A percentile compares a stretch with the other conserved stretches of the same genome.
Evolutionary conservation across 2,888 invertebrate species (phyloP).

Genomic region (Ochlodes sylvanus): DNA sequence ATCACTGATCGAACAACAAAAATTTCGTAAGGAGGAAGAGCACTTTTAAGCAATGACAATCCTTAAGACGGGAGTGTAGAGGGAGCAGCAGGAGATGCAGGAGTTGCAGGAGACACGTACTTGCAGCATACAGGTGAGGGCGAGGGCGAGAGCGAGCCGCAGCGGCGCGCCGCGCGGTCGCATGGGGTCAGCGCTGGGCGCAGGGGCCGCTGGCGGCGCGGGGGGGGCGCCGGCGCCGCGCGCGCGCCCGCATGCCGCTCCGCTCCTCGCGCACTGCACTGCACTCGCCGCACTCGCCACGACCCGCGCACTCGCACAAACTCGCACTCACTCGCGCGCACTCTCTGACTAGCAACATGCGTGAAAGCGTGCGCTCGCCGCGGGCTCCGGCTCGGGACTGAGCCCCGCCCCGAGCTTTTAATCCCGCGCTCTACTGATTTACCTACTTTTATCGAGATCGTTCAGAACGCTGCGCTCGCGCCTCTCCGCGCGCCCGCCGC

Average conservation of each 20-base stretch:
- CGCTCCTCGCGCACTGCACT: conserved; percentile 35
- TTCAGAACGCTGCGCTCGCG: conserved; percentile 35
- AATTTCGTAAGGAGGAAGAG: too few species aligned
- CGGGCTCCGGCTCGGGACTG: conserved; percentile 63
- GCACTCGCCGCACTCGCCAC: conserved; percentile 41
- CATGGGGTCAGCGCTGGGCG: conserved; percentile 62
- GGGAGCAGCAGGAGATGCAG: conserved; percentile 1
- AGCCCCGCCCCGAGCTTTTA: conserved; percentile 46
- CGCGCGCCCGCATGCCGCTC: conserved; percentile 61
- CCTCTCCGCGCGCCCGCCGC: conserved; percentile 2
- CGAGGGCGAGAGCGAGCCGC: conserved; percentile 76
- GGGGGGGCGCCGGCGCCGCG: conserved; percentile 59
- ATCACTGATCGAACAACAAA: too few species aligned
- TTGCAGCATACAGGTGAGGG: conserved; percentile 62
- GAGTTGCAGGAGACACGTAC: conserved; percentile 55
- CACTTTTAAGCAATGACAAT: too few species aligned
- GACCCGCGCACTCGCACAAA: conserved; percentile 37
- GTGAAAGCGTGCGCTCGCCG: conserved; percentile 56
- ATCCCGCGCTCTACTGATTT: conserved; percentile 32
- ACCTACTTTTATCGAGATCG: conserved; percentile 29
- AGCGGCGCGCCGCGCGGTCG: conserved; percentile 74
- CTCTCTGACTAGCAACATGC: conserved; percentile 14
- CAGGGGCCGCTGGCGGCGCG: too few species aligned
- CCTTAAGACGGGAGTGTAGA: neutral
- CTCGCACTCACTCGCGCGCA: conserved; percentile 33